These are phyloP conservation scores for Dryococelus australis DNA, from an alignment of 2,888 invertebrate species.

Conservation along the genomic window DNA sequence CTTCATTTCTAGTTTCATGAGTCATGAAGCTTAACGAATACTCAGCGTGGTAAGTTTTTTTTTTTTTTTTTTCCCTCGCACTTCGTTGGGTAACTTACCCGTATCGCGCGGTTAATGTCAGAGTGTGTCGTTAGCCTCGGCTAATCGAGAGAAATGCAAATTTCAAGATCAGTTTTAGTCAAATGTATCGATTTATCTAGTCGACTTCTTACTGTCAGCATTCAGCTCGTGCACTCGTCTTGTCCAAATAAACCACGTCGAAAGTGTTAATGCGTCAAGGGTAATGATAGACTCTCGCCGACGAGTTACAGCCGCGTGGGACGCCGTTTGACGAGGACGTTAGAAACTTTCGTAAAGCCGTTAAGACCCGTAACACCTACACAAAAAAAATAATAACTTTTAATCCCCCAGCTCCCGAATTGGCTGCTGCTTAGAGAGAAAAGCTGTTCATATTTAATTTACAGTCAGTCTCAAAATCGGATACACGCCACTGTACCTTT, in stretches of 20 bases:
- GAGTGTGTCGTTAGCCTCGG: neutral
- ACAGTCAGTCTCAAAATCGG: neutral
- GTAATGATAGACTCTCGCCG: neutral
- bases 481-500: neutral
- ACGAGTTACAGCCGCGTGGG: neutral
- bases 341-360: neutral
- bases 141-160: neutral
- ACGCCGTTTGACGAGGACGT: neutral
- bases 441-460: neutral
- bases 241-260: neutral
- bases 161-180: neutral
- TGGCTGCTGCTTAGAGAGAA: neutral
- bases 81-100: too few relatives aligned
- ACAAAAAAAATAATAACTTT: neutral
- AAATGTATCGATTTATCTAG: neutral
- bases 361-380: neutral
- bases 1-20: too few relatives aligned
- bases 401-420: neutral
- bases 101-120: neutral
- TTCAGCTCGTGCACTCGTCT: neutral
- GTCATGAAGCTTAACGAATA: too few relatives aligned
- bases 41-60: too few relatives aligned
- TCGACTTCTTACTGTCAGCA: neutral
- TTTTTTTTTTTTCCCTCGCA: too few relatives aligned
- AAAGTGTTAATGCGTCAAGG: neutral